Percentiles rank a stretch among this genome's conserved stretches.
Evolutionary conservation across 2,888 invertebrate genomes (phyloP).

Genomic region (Pherbina coryleti): DNA sequence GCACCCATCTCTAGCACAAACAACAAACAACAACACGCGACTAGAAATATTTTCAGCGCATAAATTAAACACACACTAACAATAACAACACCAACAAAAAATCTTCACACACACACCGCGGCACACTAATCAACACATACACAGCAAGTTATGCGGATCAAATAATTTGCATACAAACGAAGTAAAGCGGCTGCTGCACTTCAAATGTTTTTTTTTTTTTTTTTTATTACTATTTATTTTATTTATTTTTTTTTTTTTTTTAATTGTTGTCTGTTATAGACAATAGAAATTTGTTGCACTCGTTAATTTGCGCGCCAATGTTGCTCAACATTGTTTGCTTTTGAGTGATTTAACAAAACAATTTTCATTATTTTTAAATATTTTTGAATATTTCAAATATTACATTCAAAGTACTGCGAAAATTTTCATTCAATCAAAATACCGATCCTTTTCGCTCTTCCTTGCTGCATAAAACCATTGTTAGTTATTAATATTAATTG

Average conservation of each 20-base stretch:
- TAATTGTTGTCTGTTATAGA: neutral
- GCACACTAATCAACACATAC: neutral
- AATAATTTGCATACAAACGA: slow-evolving; percentile 4
- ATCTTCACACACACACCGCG: neutral
- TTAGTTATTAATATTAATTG: too few species aligned
- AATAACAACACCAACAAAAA: neutral
- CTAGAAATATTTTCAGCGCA: slow-evolving; percentile 27
- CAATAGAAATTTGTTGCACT: neutral
- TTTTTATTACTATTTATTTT: neutral
- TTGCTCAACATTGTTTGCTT: too few species aligned
- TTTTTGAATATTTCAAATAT: too few species aligned
- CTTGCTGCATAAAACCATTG: too few species aligned
- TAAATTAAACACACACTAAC: neutral
- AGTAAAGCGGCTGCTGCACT: neutral
- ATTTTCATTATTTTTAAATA: too few species aligned
- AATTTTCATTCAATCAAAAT: too few species aligned
- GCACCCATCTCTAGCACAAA: neutral
- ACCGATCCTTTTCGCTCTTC: too few species aligned
- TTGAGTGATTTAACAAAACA: too few species aligned
- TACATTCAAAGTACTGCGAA: too few species aligned
- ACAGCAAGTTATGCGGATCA: neutral
- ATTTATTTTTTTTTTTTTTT: too few species aligned
- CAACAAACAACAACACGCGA: slow-evolving; percentile 17
- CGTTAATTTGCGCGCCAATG: neutral
- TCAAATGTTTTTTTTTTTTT: neutral